phyloP scores from a whole-genome alignment of 2,888 invertebrate genomes.

The Odontomyia ornata region DNA sequence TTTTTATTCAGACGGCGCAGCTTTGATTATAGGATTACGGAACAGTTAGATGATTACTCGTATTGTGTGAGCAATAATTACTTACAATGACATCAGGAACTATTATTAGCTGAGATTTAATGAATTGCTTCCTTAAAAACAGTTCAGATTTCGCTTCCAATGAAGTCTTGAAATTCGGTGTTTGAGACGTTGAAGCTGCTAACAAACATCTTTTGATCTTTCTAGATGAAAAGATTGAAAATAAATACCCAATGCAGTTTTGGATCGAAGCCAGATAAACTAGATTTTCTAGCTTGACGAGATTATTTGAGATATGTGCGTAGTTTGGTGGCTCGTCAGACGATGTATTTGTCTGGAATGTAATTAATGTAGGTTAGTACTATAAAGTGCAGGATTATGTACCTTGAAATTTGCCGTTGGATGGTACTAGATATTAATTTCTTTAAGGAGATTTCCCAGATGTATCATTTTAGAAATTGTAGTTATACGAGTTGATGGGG shows the following conservation, averaged over 20 bases:
- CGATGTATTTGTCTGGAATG: neutral
- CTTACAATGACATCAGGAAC: neutral
- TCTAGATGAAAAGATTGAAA: neutral
- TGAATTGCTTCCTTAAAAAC: neutral
- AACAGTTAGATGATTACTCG: slow-evolving; percentile 18
- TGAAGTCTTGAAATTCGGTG: neutral
- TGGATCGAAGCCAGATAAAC: slow-evolving; percentile 1
- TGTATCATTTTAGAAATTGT: no score
- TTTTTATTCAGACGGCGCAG: neutral
- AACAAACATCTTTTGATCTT: neutral
- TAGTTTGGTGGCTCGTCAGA: neutral
- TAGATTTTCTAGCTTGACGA: slow-evolving; percentile 10
- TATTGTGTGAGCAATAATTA: neutral
- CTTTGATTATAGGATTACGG: slow-evolving; percentile 6
- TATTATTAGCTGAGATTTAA: neutral
- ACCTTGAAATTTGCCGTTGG: neutral
- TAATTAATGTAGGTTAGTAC: slow-evolving; percentile 14
- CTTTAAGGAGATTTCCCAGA: no score
- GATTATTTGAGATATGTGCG: neutral
- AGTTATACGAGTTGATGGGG: no score
- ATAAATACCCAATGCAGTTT: neutral
- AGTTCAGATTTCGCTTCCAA: neutral
- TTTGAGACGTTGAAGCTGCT: neutral
- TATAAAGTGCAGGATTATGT: neutral
- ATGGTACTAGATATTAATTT: neutral